Conservation (phyloP, 2,888 invertebrate genomes). For the Dysmachus trigonus region DNA sequence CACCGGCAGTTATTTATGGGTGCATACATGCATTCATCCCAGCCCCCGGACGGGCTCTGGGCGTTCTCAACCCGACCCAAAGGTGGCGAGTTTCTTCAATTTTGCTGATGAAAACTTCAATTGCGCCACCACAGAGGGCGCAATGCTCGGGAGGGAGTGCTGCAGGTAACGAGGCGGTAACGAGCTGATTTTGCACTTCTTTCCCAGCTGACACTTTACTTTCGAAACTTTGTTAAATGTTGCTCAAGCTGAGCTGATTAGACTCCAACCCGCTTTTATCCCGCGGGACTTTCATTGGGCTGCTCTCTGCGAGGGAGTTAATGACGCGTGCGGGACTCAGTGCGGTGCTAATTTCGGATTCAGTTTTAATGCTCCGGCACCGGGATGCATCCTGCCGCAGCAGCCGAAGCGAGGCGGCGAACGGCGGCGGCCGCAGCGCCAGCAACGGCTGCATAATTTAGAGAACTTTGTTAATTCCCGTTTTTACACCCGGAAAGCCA, state of each 20-base stretch:
- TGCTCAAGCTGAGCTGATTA: conserved; percentile 28
- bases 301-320: not conserved
- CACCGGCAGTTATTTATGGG: not conserved
- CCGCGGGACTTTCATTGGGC: not conserved
- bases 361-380: conserved; percentile 15
- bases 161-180: conserved; percentile 23
- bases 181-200: conserved; percentile 19
- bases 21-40: not conserved
- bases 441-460: not conserved
- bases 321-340: conserved; percentile 15
- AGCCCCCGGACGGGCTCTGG: not conserved
- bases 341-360: not conserved
- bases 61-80: not conserved
- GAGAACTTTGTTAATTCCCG: not conserved
- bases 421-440: not conserved
- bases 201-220: conserved; percentile 12
- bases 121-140: not conserved
- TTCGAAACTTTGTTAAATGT: conserved; percentile 21
- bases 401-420: not conserved
- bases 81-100: not conserved
- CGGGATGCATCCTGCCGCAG: not conserved
- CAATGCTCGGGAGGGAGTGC: not conserved
- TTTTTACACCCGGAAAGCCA: not conserved
- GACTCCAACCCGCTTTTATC: not conserved
- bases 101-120: conserved; percentile 6